These are phyloP conservation scores for Tetramorium bicarinatum DNA, from an alignment of 2,888 invertebrate species.

Conservation along the genomic window DNA sequence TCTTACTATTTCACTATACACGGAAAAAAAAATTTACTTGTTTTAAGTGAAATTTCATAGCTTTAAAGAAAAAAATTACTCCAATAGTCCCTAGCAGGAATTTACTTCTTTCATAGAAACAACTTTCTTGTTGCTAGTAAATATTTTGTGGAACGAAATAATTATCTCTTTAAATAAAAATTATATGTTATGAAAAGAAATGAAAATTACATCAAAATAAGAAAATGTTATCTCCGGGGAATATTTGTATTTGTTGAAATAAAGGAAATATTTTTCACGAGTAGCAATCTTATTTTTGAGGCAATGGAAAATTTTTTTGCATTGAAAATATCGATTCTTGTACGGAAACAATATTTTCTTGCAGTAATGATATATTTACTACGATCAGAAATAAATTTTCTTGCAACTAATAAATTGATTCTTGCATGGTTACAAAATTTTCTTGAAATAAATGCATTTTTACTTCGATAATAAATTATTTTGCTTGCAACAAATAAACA, in stretches of 20 bases:
- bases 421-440: background rate
- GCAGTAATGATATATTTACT: background rate
- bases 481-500: no score
- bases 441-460: no score
- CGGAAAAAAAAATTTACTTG: no score
- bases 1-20: no score
- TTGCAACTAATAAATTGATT: background rate
- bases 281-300: background rate
- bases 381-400: background rate
- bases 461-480: no score
- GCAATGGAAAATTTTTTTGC: background rate
- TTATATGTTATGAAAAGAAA: no score
- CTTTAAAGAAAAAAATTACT: no score
- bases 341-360: background rate
- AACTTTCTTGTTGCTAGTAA: no score
- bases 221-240: background rate
- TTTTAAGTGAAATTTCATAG: no score
- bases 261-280: background rate
- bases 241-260: background rate
- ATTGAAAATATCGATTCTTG: background rate
- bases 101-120: background rate
- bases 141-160: background rate
- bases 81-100: no score
- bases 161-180: background rate
- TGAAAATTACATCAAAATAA: background rate